Evolutionary conservation across 2,113 vertebrate species (phyloP).

Genomic region (Pionites leucogaster): DNA sequence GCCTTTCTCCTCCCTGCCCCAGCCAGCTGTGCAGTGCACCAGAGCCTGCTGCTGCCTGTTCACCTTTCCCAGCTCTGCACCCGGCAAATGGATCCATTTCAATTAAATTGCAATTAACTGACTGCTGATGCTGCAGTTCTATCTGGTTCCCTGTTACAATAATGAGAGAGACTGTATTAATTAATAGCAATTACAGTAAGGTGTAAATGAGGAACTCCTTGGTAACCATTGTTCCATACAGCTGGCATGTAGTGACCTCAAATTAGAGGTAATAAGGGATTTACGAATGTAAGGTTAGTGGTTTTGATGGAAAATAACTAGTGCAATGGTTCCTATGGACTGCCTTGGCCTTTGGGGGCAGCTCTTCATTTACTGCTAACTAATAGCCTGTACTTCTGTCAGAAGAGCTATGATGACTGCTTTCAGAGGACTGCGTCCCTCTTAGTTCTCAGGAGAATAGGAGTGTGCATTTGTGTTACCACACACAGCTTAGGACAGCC

Average conservation of each 20-base stretch:
- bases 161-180: neutral
- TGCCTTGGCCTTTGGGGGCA: neutral
- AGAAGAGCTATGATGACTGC: neutral
- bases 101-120: neutral
- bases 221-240: neutral
- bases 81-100: neutral
- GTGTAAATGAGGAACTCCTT: neutral
- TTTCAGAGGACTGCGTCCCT: neutral
- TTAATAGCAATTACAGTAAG: neutral
- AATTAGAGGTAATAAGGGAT: neutral
- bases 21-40: fast-evolving
- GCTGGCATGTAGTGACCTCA: neutral
- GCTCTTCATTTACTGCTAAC: neutral
- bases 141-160: neutral
- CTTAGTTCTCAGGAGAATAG: neutral
- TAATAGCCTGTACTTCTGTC: neutral
- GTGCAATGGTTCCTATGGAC: neutral
- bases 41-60: neutral
- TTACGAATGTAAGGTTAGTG: neutral
- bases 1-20: neutral
- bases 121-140: neutral
- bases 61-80: neutral
- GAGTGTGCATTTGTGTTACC: neutral
- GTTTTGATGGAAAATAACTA: neutral
- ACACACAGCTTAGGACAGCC: neutral